A percentile compares a stretch with the other conserved stretches of the same genome.
Evolutionary conservation across 2,113 vertebrate species (phyloP).

Genomic region (Australoheros scitulus): DNA sequence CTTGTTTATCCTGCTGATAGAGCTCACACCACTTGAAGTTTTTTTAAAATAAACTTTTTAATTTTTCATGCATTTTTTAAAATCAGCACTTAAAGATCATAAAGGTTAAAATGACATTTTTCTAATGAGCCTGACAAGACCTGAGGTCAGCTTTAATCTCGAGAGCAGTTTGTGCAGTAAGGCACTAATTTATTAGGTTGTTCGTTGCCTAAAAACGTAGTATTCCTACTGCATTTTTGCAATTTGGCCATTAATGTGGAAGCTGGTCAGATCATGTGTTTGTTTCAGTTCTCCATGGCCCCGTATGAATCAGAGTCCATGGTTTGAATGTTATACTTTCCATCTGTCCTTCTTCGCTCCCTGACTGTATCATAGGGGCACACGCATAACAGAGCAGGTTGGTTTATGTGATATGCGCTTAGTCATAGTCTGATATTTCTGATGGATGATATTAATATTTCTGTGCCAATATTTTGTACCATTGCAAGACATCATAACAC

Average conservation of each 20-base stretch:
- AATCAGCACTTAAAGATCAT: constrained; percentile 1
- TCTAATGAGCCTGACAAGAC: constrained; percentile 9
- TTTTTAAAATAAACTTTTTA: not conserved
- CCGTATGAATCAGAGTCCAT: not conserved
- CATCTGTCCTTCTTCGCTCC: not conserved
- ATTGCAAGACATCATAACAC: not conserved
- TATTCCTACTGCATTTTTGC: constrained; percentile 15
- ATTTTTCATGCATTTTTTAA: not conserved
- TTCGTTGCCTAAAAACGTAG: constrained; percentile 7
- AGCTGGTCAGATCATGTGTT: constrained; percentile 27
- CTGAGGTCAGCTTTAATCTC: constrained; percentile 11
- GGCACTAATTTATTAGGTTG: constrained; percentile 26
- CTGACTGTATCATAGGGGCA: not conserved
- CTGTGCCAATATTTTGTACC: constrained; percentile 4
- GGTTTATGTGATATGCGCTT: not conserved
- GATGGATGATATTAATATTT: not conserved
- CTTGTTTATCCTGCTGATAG: not conserved
- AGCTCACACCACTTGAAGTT: not conserved
- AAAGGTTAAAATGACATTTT: constrained; percentile 34
- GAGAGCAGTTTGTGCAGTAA: constrained; percentile 8
- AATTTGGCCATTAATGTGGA: constrained; percentile 22
- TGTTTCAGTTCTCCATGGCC: constrained; percentile 11
- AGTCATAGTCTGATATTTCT: constrained; percentile 3
- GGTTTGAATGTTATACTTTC: not conserved
- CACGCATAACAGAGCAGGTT: not conserved